Evolutionary conservation across 2,888 invertebrate genomes (phyloP), one percentile per base, ranked within the genome.

Genomic region (Mesorhabditis spiculigera): DNA sequence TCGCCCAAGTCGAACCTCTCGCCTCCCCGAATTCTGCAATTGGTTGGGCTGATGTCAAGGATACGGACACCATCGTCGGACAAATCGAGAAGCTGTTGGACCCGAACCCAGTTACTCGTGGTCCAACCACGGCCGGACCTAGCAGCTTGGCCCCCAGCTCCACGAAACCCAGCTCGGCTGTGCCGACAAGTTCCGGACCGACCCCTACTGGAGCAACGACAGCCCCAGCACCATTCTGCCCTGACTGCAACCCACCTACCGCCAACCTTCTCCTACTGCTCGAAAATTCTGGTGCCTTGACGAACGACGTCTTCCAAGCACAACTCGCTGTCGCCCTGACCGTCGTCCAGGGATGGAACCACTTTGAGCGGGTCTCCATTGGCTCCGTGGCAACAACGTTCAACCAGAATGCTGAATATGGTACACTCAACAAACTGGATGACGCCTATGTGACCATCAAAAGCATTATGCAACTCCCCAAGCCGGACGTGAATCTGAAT

Each of bases 31-130:
- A 50, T 50, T 10, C 8, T 50, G 58, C 58, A 50, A 10, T 50
- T 3, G 58, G 58, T 13, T 50, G 58, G 58, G 58, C 58, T 50
- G 58, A 50, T 50, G 58, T 50, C 10, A 50, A 50, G 58, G 58
- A 50, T 50, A 50, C 58, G 58, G 58, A 50, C 8, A 50, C 58
- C 10, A 50, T 50, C n/a, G 58, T 50, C 10, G 10, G n/a, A 50
- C 58, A 50, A 50, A 50, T 50, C n/a, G 58, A 50, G 58, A 10
- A 50, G 8, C 58, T 50, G n/a, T 50, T 50, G 58, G 58, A 50
- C 58, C 58, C 58, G 58, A 50, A 50, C n/a, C 58, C 58, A 3
- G n/a, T 50, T 3, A 50, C 58, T 50, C n/a, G 8, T 2, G 10
- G 10, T n/a, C 58, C 58, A 0, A 50, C 58, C 2, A 50, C 58